Conservation (phyloP, 2,888 invertebrate genomes). For the Nasonovia ribisnigri region DNA sequence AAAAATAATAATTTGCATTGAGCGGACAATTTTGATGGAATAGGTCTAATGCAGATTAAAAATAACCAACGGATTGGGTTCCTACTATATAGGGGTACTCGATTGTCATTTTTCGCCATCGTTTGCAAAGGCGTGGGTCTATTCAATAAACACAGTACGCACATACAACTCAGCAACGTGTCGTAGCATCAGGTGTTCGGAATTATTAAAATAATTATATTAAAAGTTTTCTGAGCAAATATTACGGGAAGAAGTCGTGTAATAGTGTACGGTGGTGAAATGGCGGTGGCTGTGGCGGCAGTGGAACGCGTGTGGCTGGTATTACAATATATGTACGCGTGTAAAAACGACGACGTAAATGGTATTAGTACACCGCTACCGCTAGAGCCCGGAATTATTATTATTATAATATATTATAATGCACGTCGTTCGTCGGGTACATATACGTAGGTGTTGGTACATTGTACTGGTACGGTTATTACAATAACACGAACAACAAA, state of each 20-base stretch:
- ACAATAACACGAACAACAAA: background rate
- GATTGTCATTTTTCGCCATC: background rate
- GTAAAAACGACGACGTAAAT: constrained; percentile 26
- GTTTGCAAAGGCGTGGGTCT: background rate
- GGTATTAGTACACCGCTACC: background rate
- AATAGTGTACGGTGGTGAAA: background rate
- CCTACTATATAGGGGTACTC: background rate
- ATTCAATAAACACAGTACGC: background rate
- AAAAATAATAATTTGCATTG: background rate
- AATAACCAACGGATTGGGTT: background rate
- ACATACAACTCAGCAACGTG: background rate
- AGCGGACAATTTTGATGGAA: background rate
- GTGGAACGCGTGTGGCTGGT: background rate
- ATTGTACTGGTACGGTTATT: background rate
- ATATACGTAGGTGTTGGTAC: background rate
- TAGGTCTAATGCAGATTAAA: background rate
- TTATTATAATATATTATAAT: constrained; percentile 3
- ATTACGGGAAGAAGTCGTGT: constrained; percentile 7
- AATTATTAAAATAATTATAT: constrained; percentile 21
- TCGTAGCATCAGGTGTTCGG: background rate
- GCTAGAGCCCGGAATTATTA: background rate
- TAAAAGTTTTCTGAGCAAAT: constrained; percentile 13
- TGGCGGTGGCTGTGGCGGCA: background rate
- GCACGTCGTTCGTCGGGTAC: background rate
- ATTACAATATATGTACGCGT: background rate